These are phyloP conservation scores for Saturnia pavonia DNA, from an alignment of 2,888 invertebrate genomes.

Conservation along the genomic window DNA sequence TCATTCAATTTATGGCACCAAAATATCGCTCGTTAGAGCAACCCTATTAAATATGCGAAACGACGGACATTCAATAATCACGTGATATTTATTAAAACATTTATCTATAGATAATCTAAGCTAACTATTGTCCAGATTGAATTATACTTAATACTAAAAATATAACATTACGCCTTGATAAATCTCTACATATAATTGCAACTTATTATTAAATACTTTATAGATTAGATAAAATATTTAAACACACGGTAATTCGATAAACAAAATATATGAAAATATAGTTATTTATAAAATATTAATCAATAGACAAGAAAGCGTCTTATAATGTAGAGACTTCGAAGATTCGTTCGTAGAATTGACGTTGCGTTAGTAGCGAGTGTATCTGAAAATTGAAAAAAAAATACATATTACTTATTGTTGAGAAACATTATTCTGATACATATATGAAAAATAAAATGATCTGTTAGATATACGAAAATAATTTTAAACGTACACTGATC, in stretches of 20 bases:
- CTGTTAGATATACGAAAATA: no score
- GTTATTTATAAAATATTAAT: background rate
- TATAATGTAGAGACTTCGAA: constrained; percentile 21
- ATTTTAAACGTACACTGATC: no score
- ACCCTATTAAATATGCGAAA: constrained; percentile 32
- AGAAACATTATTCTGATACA: background rate
- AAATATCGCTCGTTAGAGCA: constrained; percentile 41
- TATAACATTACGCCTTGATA: constrained; percentile 19
- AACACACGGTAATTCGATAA: constrained; percentile 14
- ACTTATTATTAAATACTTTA: constrained; percentile 16
- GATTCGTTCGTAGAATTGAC: constrained; percentile 21
- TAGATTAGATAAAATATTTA: constrained; percentile 12
- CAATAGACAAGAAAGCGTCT: background rate
- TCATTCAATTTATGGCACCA: constrained; percentile 62
- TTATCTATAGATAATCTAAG: constrained; percentile 42
- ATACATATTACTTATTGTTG: background rate
- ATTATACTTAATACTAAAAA: constrained; percentile 48
- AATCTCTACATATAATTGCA: constrained; percentile 19
- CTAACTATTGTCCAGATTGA: constrained; percentile 50
- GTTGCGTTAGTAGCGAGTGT: constrained; percentile 12
- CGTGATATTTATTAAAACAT: constrained; percentile 34
- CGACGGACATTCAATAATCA: constrained; percentile 26
- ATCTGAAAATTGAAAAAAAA: constrained; percentile 6
- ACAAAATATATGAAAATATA: constrained; percentile 10
- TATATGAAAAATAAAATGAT: background rate